phyloP scores from a whole-genome alignment of 2,113 vertebrate species.

The Calonectris borealis region DNA sequence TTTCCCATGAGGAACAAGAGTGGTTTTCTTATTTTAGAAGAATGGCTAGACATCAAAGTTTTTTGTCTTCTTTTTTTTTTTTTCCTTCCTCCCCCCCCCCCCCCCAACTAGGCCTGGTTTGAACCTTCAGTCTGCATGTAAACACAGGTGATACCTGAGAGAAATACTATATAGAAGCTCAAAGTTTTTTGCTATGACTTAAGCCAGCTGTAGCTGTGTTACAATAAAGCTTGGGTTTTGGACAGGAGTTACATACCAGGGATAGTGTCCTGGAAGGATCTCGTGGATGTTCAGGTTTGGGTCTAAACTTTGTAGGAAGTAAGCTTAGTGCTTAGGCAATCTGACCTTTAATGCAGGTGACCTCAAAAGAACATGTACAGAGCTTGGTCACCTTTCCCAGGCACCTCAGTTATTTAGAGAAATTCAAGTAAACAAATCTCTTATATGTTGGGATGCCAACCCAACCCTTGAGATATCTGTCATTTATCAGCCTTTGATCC shows the following conservation, averaged over 20 bases:
- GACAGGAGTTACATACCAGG: not conserved
- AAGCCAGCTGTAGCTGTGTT: not conserved
- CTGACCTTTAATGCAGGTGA: not conserved
- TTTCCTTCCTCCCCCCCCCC: too few species aligned
- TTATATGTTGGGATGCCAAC: not conserved
- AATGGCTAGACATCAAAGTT: not conserved
- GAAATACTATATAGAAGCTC: not conserved
- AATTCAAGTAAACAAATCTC: not conserved
- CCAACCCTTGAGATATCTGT: not conserved
- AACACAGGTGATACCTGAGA: not conserved
- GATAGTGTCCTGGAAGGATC: not conserved
- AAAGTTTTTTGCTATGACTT: not conserved
- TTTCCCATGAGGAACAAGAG: not conserved
- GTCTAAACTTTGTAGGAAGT: not conserved
- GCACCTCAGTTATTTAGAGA: not conserved
- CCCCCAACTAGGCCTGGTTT: not conserved
- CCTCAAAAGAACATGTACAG: not conserved
- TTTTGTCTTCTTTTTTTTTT: too few species aligned
- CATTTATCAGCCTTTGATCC: not conserved
- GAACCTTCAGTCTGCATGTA: not conserved
- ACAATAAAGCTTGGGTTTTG: not conserved
- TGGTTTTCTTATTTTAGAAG: not conserved
- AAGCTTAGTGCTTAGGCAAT: not conserved
- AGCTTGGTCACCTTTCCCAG: not conserved
- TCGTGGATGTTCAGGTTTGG: not conserved